Evolutionary conservation across 2,113 vertebrate species (phyloP).

Genomic region (Isurus oxyrinchus): DNA sequence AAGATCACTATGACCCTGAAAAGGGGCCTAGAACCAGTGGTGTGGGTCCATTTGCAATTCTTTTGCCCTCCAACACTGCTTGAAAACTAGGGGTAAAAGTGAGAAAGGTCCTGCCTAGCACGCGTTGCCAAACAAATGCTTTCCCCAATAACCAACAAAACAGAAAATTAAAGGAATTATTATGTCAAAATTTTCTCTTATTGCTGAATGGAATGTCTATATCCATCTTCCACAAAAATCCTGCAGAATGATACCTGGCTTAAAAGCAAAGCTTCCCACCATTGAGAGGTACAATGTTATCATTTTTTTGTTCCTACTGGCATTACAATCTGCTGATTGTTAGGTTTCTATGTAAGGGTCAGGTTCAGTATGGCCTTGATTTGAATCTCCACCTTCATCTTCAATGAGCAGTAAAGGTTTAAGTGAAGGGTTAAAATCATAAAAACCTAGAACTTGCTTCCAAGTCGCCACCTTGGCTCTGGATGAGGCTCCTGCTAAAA

Average conservation of each 20-base stretch:
- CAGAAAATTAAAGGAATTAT: not conserved
- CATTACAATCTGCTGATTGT: too few species aligned
- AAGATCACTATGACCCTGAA: not conserved
- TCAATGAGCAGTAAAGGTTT: too few species aligned
- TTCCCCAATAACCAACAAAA: not conserved
- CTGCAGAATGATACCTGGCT: too few species aligned
- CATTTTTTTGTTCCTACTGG: too few species aligned
- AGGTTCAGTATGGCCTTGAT: too few species aligned
- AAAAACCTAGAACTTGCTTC: too few species aligned
- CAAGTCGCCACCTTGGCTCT: too few species aligned
- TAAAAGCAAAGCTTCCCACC: not conserved
- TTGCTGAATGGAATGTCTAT: not conserved
- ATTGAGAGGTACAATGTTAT: not conserved
- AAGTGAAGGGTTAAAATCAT: too few species aligned
- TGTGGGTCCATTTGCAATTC: not conserved
- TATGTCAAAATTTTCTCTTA: not conserved
- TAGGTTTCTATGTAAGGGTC: too few species aligned
- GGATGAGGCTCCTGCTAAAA: not conserved
- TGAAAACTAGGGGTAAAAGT: not conserved
- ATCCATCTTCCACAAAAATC: not conserved
- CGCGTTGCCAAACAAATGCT: not conserved
- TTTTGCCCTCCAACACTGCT: not conserved
- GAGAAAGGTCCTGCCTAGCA: not conserved
- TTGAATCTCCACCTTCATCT: too few species aligned
- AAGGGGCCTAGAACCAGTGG: not conserved